These are phyloP conservation scores for Zygogramma bicolorata DNA, from an alignment of 2,888 invertebrate genomes.

Conservation along the genomic window DNA sequence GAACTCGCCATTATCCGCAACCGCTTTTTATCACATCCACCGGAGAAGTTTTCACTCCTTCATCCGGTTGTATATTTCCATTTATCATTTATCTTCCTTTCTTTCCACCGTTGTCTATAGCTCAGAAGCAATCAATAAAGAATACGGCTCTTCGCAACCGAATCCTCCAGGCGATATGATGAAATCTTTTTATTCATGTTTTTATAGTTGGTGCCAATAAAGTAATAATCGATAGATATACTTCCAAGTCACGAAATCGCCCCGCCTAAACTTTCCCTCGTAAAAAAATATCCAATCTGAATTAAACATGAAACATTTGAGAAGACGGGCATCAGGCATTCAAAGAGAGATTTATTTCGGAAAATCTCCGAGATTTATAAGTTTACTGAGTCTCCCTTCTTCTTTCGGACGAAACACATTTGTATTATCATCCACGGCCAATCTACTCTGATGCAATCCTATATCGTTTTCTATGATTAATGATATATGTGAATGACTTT, in stretches of 20 bases:
- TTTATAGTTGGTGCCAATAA: constrained; percentile 50
- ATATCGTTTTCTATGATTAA: too few relatives aligned
- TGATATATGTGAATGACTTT: too few relatives aligned
- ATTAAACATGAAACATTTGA: constrained; percentile 64
- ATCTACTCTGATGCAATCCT: too few relatives aligned
- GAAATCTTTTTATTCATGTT: constrained; percentile 46
- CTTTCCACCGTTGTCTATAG: not conserved
- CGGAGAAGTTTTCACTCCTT: not conserved
- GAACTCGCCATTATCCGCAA: not conserved
- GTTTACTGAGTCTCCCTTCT: constrained; percentile 61
- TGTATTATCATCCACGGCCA: constrained; percentile 65
- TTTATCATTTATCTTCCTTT: not conserved
- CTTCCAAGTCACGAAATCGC: constrained; percentile 55
- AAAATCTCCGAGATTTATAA: constrained; percentile 61
- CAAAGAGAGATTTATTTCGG: constrained; percentile 58
- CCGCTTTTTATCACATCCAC: not conserved
- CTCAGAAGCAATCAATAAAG: not conserved
- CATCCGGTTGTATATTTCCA: not conserved
- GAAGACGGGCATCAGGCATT: constrained; percentile 51
- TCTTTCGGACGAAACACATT: constrained; percentile 61
- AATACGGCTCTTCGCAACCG: not conserved
- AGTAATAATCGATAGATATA: constrained; percentile 58
- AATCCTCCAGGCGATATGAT: not conserved
- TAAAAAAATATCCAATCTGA: constrained; percentile 61
- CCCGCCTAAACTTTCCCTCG: constrained; percentile 52